Percentiles rank a stretch among this genome's conserved stretches.
Evolutionary conservation across 2,797 vertebrate species (phyloP).

Genomic region (Peromyscus aztecus): DNA sequence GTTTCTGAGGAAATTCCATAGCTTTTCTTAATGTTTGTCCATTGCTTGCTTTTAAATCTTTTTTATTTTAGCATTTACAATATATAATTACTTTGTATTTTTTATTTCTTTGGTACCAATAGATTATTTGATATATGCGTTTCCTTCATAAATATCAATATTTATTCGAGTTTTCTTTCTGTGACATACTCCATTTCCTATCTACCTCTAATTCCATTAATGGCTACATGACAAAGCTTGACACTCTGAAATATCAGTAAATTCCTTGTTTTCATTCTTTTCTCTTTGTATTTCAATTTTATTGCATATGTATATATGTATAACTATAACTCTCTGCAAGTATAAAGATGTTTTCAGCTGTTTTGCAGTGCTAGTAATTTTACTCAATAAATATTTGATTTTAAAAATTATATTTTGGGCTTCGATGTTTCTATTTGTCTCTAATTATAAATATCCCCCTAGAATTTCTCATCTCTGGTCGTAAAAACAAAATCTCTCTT

Average conservation of each 20-base stretch:
- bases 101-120: not conserved
- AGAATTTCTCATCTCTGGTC: not conserved
- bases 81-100: not conserved
- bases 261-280: not conserved
- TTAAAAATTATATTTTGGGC: not conserved
- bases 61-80: not conserved
- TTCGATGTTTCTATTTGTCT: not conserved
- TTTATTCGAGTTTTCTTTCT: slow-evolving; percentile 29
- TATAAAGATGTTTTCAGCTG: not conserved
- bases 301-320: not conserved
- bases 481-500: not conserved
- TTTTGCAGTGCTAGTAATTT: not conserved
- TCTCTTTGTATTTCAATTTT: not conserved
- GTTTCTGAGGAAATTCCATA: slow-evolving; percentile 14
- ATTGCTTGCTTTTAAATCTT: not conserved
- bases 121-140: not conserved
- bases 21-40: not conserved
- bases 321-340: not conserved
- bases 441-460: not conserved
- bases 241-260: not conserved
- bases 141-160: not conserved
- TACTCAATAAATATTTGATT: slow-evolving; percentile 19
- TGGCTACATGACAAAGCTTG: not conserved
- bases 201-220: not conserved
- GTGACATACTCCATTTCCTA: not conserved